These are phyloP conservation scores for Archivesica marissinica DNA, from an alignment of 1,140 invertebrate genomes.

Conservation along the genomic window DNA sequence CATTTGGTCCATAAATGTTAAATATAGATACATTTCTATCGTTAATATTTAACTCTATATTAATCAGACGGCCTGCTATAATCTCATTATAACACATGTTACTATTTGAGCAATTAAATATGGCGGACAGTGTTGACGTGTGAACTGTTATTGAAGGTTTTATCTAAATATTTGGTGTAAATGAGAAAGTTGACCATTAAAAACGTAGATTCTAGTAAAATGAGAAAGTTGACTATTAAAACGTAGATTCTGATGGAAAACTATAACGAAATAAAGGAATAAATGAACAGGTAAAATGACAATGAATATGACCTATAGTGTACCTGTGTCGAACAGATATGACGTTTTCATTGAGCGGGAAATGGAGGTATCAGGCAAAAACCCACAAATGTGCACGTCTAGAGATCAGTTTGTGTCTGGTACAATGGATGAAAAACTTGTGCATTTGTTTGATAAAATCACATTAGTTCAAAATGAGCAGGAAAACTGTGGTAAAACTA, in stretches of 20 bases:
- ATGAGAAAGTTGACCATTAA: neutral
- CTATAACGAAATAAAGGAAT: too few relatives aligned
- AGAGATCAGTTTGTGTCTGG: constrained; percentile 25
- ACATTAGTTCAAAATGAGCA: constrained; percentile 23
- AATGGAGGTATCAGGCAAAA: neutral
- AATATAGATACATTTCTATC: too few relatives aligned
- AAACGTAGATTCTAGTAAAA: too few relatives aligned
- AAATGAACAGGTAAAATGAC: neutral
- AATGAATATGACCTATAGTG: neutral
- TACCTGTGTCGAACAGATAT: neutral
- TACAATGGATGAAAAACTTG: constrained; percentile 10
- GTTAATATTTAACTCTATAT: too few relatives aligned
- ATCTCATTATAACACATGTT: too few relatives aligned
- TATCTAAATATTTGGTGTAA: neutral
- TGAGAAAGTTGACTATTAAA: too few relatives aligned
- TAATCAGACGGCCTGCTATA: too few relatives aligned
- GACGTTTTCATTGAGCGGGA: constrained; percentile 26
- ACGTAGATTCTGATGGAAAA: neutral
- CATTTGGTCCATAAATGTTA: too few relatives aligned
- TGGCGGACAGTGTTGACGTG: constrained; percentile 18
- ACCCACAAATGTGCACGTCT: neutral
- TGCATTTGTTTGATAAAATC: constrained; percentile 24
- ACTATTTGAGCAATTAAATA: too few relatives aligned
- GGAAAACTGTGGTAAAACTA: neutral
- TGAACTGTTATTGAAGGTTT: neutral